Evolutionary conservation across 2,888 invertebrate species (phyloP), one percentile per base, ranked within the genome.

Genomic region (Athetis lepigone): DNA sequence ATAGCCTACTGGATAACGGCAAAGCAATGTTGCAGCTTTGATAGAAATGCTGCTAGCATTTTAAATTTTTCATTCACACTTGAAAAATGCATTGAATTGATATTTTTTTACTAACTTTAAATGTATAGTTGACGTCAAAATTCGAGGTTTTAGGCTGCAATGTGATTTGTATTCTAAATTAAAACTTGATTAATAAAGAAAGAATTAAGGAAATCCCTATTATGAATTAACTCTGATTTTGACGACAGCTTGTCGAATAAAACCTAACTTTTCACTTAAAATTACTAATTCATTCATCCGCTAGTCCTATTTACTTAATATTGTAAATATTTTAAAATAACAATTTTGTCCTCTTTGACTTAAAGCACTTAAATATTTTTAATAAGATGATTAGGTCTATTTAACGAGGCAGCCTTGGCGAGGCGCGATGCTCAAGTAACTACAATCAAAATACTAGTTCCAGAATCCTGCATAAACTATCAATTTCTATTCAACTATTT

Each of bases 271-370:
- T 76, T 75, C 57, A 80, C 62, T 60, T 76, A 62, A 66, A 59
- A 68, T 67, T 75, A 76, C 57, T 72, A 63, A 66, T 68, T 81
- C 81, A 85, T 85, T 88, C 81, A 83, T 85, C 76, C 74, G 79
- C 89, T 90, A 89, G 88, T 89, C 85, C 77, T 84, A 71, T 67
- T 72, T 56, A 77, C 66, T 72, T 70, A 79, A 70, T 66, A 70
- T 57, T 78, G 78, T 81, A 75, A 75, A 68, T 71, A 75, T 76
- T 75, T 77, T 74, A 66, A 73, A 67, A 72, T 83, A 66, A 66
- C 33, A 70, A n/a, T n/a, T 84, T 81, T 82, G 73, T 85, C 85
- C 80, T 82, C 86, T 84, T 85, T 77, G 65, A 77, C 68, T 72
- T 84, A 76, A 64, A 70, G 61, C 70, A 78, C 69, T 76, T 78